These are phyloP conservation scores for Tetraneura akinire DNA, from an alignment of 1,140 invertebrate species.

Conservation along the genomic window DNA sequence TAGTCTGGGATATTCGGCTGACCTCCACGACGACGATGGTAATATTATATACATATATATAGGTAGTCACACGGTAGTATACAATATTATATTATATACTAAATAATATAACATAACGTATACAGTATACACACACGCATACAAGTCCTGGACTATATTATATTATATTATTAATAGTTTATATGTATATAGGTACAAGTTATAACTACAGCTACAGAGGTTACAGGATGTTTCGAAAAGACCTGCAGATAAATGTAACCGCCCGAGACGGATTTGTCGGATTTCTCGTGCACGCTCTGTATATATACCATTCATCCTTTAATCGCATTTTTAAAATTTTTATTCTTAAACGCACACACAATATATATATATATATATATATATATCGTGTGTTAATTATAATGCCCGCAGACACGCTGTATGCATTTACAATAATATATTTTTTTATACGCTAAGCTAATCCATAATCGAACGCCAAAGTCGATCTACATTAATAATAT, in stretches of 20 bases:
- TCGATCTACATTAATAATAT: conserved; percentile 20
- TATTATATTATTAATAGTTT: too few species aligned
- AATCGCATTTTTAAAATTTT: not conserved
- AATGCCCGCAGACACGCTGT: not conserved
- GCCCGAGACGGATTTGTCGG: too few species aligned
- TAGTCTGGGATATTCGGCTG: conserved; percentile 24
- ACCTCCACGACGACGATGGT: conserved; percentile 9
- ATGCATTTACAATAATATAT: too few species aligned
- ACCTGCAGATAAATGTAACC: too few species aligned
- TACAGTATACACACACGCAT: too few species aligned
- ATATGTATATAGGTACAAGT: too few species aligned
- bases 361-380: not conserved
- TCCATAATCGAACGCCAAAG: not conserved
- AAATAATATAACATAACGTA: too few species aligned
- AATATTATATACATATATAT: not conserved
- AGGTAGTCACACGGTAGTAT: not conserved
- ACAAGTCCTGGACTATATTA: too few species aligned
- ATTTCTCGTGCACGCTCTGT: too few species aligned
- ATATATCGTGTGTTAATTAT: conserved; percentile 39
- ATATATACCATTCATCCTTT: not conserved
- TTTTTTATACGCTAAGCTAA: not conserved
- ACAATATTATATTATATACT: too few species aligned
- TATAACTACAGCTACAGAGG: too few species aligned
- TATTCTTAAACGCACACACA: conserved; percentile 3
- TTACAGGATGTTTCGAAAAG: too few species aligned